Evolutionary conservation across 2,888 invertebrate genomes (phyloP).

Genomic region (Epirrhoe alternata): DNA sequence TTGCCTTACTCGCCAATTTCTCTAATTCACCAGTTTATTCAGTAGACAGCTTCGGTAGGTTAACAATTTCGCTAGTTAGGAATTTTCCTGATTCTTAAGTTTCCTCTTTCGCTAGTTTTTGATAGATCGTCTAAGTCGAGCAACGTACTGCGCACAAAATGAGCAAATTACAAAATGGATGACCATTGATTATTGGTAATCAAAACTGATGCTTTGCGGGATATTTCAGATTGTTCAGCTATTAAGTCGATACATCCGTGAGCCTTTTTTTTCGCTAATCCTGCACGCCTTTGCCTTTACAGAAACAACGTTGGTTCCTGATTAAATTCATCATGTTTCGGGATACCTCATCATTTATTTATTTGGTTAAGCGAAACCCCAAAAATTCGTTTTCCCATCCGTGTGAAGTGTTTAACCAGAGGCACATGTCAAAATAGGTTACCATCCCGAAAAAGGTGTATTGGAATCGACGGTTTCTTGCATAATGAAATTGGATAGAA

Average conservation of each 20-base stretch:
- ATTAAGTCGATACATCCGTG: neutral
- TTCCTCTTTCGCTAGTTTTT: no score
- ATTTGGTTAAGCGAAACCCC: neutral
- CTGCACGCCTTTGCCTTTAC: neutral
- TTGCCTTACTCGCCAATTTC: no score
- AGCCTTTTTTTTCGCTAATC: neutral
- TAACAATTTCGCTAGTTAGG: no score
- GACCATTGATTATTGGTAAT: neutral
- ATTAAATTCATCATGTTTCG: neutral
- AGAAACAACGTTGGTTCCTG: neutral
- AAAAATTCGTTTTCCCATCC: neutral
- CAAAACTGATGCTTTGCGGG: neutral
- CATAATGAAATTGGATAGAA: slow-evolving; percentile 30
- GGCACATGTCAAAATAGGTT: slow-evolving; percentile 31
- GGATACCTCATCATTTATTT: neutral
- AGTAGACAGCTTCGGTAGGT: no score
- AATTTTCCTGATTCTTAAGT: no score
- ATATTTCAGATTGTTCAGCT: neutral
- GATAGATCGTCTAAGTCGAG: no score
- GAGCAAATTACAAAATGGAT: neutral
- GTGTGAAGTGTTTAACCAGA: slow-evolving; percentile 1
- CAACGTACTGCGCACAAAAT: neutral
- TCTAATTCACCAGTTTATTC: no score
- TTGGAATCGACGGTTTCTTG: slow-evolving; percentile 30
- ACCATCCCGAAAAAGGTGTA: slow-evolving; percentile 21